Evolutionary conservation across 2,888 invertebrate genomes (phyloP).

Genomic region (Leptinotarsa peninsularis): DNA sequence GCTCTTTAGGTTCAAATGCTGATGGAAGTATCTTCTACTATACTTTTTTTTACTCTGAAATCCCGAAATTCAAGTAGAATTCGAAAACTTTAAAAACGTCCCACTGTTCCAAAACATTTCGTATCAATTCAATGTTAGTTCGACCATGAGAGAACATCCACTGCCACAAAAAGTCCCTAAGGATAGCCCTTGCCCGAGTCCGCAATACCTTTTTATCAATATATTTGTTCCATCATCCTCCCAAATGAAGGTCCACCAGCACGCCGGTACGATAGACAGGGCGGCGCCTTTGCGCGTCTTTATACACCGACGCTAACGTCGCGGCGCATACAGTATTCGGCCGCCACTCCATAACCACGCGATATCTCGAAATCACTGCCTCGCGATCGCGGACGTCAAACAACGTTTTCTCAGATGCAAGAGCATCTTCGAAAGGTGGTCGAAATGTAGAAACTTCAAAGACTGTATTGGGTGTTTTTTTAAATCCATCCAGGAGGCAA

Average conservation of each 20-base stretch:
- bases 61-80: no score
- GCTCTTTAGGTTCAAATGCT: no score
- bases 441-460: not conserved
- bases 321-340: slow-evolving; percentile 59
- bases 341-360: slow-evolving; percentile 66
- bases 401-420: not conserved
- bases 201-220: slow-evolving; percentile 17
- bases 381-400: slow-evolving; percentile 4
- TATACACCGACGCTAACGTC: slow-evolving; percentile 60
- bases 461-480: not conserved
- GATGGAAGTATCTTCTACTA: no score
- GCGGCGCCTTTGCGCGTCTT: slow-evolving; percentile 61
- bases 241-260: slow-evolving; percentile 22
- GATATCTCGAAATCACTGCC: slow-evolving; percentile 20
- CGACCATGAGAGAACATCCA: slow-evolving; percentile 6
- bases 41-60: no score
- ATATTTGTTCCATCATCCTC: slow-evolving; percentile 19
- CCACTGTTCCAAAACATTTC: no score
- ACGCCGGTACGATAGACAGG: slow-evolving; percentile 54
- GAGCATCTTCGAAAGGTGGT: not conserved
- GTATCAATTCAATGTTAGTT: not conserved
- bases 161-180: slow-evolving; percentile 12
- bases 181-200: slow-evolving; percentile 8
- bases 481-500: not conserved
- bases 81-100: no score